These are phyloP conservation scores for Rousettus madagascariensis DNA, from an alignment of 2,797 vertebrate species.

Conservation along the genomic window DNA sequence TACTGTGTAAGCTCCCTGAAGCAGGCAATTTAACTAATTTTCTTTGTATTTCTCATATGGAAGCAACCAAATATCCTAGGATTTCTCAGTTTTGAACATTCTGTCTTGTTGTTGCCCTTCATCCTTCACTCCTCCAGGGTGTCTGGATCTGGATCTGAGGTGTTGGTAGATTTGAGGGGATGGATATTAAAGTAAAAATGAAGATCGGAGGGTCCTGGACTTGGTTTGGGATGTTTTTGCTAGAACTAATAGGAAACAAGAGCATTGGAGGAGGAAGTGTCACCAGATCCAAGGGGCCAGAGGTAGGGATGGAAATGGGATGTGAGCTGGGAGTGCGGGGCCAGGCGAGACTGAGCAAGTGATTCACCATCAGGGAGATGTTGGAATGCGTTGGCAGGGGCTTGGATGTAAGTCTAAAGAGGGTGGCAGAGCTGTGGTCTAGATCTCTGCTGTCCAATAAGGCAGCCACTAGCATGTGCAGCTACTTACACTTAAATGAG, in stretches of 20 bases:
- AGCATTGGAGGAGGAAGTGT: not conserved
- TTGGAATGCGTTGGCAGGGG: rapidly evolving
- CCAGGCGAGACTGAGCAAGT: not conserved
- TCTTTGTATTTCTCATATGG: not conserved
- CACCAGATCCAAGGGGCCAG: not conserved
- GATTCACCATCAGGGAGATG: not conserved
- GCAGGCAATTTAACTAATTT: not conserved
- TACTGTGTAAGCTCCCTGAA: not conserved
- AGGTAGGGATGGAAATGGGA: not conserved
- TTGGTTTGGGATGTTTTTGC: not conserved
- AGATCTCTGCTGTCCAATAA: too few relatives aligned
- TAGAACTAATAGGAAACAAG: not conserved
- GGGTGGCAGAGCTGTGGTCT: not conserved
- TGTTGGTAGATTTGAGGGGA: not conserved
- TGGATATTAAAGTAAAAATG: not conserved
- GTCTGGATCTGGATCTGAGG: not conserved
- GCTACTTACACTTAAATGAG: not conserved
- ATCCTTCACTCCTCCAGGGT: not conserved
- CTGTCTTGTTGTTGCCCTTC: not conserved
- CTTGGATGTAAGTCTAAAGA: not conserved
- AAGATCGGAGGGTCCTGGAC: not conserved
- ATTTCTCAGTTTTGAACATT: not conserved
- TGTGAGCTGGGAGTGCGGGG: not conserved
- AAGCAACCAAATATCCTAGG: not conserved
- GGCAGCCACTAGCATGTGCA: not conserved